These are phyloP conservation scores for Trachymyrmex septentrionalis DNA, from an alignment of 1,140 invertebrate genomes.

Conservation along the genomic window DNA sequence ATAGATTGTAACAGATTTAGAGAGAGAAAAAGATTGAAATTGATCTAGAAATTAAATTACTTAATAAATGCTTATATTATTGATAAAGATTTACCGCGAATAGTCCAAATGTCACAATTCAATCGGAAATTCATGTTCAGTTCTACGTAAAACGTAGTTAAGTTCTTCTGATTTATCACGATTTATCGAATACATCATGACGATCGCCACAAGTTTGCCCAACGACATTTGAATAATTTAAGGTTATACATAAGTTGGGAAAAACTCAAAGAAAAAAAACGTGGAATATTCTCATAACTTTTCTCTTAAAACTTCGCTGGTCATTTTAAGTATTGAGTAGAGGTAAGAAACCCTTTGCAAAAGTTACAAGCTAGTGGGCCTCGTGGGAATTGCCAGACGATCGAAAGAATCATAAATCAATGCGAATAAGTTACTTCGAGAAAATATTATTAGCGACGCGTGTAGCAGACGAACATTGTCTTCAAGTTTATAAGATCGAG, in stretches of 20 bases:
- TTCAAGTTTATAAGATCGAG: not conserved
- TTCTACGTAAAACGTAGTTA: not conserved
- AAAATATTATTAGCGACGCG: conserved; percentile 38
- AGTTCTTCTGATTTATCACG: not conserved
- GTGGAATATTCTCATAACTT: conserved; percentile 30
- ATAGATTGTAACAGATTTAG: too few species aligned
- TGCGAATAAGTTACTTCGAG: not conserved
- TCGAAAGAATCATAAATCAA: conserved; percentile 65
- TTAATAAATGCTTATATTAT: not conserved
- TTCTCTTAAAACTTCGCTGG: conserved; percentile 19
- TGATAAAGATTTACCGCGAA: not conserved
- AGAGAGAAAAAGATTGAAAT: too few species aligned
- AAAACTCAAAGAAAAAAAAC: not conserved
- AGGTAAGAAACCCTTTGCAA: conserved; percentile 9
- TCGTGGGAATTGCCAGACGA: conserved; percentile 42
- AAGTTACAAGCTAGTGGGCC: conserved; percentile 53
- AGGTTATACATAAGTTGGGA: not conserved
- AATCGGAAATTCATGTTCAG: not conserved
- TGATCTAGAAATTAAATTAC: conserved; percentile 22
- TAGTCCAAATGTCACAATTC: not conserved
- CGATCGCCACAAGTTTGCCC: not conserved
- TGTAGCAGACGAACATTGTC: not conserved
- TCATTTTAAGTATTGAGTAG: conserved; percentile 38
- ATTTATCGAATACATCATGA: not conserved
- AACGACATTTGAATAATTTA: conserved; percentile 38